Base-by-base conservation (phyloP, 2,113 vertebrate species). In the Thamnaconus septentrionalis region DNA sequence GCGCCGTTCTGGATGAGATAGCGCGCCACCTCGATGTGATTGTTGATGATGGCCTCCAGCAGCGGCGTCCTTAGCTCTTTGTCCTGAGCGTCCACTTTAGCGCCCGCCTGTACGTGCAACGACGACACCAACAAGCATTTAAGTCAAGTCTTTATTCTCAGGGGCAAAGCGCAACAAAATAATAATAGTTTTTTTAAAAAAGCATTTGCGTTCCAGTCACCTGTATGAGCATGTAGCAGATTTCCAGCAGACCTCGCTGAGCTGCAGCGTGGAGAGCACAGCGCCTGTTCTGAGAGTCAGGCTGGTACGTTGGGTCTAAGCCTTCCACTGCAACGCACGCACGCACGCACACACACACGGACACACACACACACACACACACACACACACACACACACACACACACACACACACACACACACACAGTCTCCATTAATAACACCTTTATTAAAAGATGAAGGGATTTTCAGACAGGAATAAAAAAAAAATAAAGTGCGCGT, bases 221-320 rank as follows among this genome's bases (percentile, higher is more conserved):
- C 94, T 97, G 95, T 46, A 96, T 66, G 9, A 97, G 88, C 64
- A 96, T 92, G 42, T 96, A 96, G 77, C 94, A 95, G 82, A 97
- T 86, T 82, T 96, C 95, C 75, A 96, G 72, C 1, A 91, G 87
- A 3, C 95, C 95, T 72, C 94, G 91, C 85, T 96, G 94, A 42
- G 95, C 94, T 0, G 95, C 95, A 0, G 94, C 95, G 0, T 97
- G 95, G 39, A 97, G 91, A 39, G 95, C 93, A 0, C 92, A 95
- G 46, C 95, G 93, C 7, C 90, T 91, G 81, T 94, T 94, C 85
- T 96, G 95, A 62, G 94, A 93, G 78, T 97, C 95, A 0, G 91
- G 92, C 87, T 95, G 94, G 85, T 93, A 94, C 8, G 92, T 93
- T 43, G 95, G 93, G 75, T 97, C 95, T 11, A 96, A 92, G 67